These are phyloP conservation scores for Bettongia penicillata DNA, from an alignment of 2,113 vertebrate genomes.

Conservation along the genomic window DNA sequence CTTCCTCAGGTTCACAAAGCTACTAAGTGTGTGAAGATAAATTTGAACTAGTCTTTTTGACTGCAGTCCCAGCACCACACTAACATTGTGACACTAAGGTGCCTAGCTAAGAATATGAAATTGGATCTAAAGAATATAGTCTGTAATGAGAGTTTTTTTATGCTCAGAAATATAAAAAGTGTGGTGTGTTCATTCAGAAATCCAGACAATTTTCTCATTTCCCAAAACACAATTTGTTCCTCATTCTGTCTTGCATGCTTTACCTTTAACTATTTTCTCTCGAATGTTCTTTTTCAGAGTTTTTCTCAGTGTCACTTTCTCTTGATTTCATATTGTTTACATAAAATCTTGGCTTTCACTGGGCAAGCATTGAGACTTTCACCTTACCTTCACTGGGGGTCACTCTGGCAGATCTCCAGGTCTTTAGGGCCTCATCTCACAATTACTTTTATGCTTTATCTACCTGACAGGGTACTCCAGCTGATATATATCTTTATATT, in stretches of 20 bases:
- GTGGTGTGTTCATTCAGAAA: background rate
- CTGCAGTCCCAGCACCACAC: background rate
- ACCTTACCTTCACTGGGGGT: background rate
- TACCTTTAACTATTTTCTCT: background rate
- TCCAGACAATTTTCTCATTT: background rate
- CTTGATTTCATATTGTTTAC: background rate
- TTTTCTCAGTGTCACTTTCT: no score
- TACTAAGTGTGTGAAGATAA: background rate
- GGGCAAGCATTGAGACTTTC: background rate
- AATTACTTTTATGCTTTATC: background rate
- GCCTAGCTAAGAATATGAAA: no score
- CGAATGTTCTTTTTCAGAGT: background rate
- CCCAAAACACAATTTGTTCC: background rate
- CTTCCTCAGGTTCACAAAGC: background rate
- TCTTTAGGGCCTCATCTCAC: background rate
- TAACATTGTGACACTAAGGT: background rate
- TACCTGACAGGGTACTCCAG: background rate
- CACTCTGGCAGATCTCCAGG: background rate
- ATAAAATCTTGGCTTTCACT: background rate
- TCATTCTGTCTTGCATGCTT: background rate
- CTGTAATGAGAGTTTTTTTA: background rate
- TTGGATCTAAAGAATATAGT: no score
- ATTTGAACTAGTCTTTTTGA: background rate
- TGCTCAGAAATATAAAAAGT: background rate
- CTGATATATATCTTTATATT: background rate